Base-by-base conservation (phyloP, 2,797 vertebrate genomes). In the Huso huso region DNA sequence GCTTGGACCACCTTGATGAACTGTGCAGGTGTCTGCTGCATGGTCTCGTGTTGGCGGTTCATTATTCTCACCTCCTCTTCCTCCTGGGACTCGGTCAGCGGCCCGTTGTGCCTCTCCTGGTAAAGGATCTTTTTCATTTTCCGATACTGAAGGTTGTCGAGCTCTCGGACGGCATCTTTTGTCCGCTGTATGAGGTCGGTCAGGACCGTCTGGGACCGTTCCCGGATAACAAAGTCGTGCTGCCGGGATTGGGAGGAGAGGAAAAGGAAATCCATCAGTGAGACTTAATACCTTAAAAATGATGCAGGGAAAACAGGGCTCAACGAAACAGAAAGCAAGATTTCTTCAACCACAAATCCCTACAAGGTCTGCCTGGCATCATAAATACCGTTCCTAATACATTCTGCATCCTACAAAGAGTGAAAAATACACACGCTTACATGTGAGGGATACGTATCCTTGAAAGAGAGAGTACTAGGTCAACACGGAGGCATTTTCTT, bases 181-280 rank as follows among this genome's bases (percentile, higher is more conserved):
- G 93, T 95, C 84, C 96, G 93, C 69, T 97, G 95, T 78, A 99
- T 99, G 75, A 99, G 93, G 79, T 99, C 95, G 61, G 93, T 83
- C 53, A 99, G 89, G 61, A 94, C 92, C 57, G 90, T 81, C 0
- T 84, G 78, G 0, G 95, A 91, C 12, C 92, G 88, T 13, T 99
- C 95, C 69, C 94, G 89, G 13, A 93, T 90, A 70, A 99, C 94
- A 83, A 99, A 99, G 50, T 97, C 94, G 70, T 97, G 96, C 97
- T 99, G 75, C 23, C 23, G 23, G 23, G 23, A 37, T 37, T 18
- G 15, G 15, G 15, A 18, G 15, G 9, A 1, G 70, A 52, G 37
- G 6, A 48, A 49, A 52, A 12, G 18, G 23, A 37, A 61, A 59
- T 55, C 51, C 49, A 60, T 15, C 65, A 58, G 62, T 51, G 50